Evolutionary conservation across 2,113 vertebrate genomes (phyloP).

Genomic region (Laticauda laticaudata): DNA sequence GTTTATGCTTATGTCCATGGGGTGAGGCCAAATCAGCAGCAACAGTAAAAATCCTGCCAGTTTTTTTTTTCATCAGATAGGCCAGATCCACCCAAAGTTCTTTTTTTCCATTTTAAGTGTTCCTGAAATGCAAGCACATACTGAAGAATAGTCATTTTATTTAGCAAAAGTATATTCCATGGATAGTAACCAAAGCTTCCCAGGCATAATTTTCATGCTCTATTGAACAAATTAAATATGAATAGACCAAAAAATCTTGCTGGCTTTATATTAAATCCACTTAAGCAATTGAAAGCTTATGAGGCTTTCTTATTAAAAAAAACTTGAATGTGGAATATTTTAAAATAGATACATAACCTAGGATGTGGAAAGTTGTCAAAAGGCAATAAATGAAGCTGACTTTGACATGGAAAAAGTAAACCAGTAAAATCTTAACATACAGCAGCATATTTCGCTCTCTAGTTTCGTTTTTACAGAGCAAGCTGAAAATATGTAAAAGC

Average conservation of each 20-base stretch:
- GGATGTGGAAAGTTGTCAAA: background rate
- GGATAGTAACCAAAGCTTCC: background rate
- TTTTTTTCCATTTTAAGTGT: background rate
- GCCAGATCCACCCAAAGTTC: background rate
- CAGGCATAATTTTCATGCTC: background rate
- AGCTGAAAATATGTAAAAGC: background rate
- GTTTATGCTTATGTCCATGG: background rate
- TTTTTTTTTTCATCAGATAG: background rate
- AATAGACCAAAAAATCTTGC: conserved; percentile 1
- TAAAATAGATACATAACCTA: background rate
- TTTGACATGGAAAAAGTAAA: background rate
- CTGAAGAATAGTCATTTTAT: background rate
- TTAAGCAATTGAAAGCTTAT: background rate
- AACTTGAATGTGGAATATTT: background rate
- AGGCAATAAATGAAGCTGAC: background rate
- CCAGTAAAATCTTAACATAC: background rate
- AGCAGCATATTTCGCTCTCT: conserved; percentile 9
- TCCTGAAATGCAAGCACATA: background rate
- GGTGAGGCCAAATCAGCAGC: background rate
- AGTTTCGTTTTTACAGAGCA: background rate
- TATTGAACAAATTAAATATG: conserved; percentile 18
- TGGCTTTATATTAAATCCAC: background rate
- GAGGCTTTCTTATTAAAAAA: background rate
- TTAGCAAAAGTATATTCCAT: background rate
- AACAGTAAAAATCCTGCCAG: background rate